These are phyloP conservation scores for Apamea anceps DNA, from an alignment of 2,888 invertebrate species.

Conservation along the genomic window DNA sequence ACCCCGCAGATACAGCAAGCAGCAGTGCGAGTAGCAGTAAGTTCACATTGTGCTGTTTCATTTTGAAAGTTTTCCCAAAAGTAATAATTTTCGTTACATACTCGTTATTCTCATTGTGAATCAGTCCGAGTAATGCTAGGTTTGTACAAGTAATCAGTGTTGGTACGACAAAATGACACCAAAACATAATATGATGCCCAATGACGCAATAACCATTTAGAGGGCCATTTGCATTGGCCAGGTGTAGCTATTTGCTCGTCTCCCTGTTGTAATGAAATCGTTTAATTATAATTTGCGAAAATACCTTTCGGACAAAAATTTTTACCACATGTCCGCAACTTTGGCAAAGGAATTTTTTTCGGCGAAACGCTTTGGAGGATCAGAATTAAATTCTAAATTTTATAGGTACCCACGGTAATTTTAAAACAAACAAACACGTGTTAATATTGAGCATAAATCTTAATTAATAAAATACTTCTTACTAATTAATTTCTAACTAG, in stretches of 20 bases:
- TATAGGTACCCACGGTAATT: background rate
- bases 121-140: constrained; percentile 22
- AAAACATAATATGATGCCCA: constrained; percentile 46
- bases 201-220: constrained; percentile 57
- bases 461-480: background rate
- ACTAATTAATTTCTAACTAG: background rate
- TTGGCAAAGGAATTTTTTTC: background rate
- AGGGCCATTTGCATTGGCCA: constrained; percentile 52
- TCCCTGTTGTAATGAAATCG: constrained; percentile 47
- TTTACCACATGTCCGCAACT: constrained; percentile 8
- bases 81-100: background rate
- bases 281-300: constrained; percentile 48
- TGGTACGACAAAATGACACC: constrained; percentile 35
- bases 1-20: no score
- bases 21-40: background rate
- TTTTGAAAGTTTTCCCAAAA: constrained; percentile 4
- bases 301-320: constrained; percentile 1
- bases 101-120: constrained; percentile 17
- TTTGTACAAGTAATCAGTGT: constrained; percentile 39
- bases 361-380: background rate
- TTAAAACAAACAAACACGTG: background rate
- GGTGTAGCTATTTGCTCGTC: constrained; percentile 47
- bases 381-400: background rate
- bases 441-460: no score
- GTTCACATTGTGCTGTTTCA: background rate